Evolutionary conservation across 1,140 invertebrate genomes (phyloP).

Genomic region (Bombyx mori): ASM3026992v2 NC_085111.1:9856001-9856500

Average conservation of each 20-base stretch:
- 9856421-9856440: too few relatives aligned
- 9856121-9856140: conserved; percentile 3
- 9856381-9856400: too few relatives aligned
- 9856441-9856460: too few relatives aligned
- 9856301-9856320: conserved; percentile 98
- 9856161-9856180: conserved; percentile 91
- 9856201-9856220: conserved; percentile 74
- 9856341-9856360: too few relatives aligned
- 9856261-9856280: conserved; percentile 93
- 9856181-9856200: conserved; percentile 78
- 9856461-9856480: too few relatives aligned
- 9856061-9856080: too few relatives aligned
- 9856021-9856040: too few relatives aligned
- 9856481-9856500: too few relatives aligned
- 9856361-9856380: too few relatives aligned
- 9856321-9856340: conserved; percentile 74
- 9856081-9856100: background rate
- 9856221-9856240: conserved; percentile 73
- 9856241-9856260: conserved; percentile 78
- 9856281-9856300: conserved; percentile 92
- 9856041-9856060: too few relatives aligned
- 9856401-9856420: too few relatives aligned
- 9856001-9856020: too few relatives aligned
- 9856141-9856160: conserved; percentile 52
- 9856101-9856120: background rate